Evolutionary conservation across 2,113 vertebrate genomes (phyloP), one percentile per base, ranked within the genome.

Genomic region (Triplophysa siluroides): DNA sequence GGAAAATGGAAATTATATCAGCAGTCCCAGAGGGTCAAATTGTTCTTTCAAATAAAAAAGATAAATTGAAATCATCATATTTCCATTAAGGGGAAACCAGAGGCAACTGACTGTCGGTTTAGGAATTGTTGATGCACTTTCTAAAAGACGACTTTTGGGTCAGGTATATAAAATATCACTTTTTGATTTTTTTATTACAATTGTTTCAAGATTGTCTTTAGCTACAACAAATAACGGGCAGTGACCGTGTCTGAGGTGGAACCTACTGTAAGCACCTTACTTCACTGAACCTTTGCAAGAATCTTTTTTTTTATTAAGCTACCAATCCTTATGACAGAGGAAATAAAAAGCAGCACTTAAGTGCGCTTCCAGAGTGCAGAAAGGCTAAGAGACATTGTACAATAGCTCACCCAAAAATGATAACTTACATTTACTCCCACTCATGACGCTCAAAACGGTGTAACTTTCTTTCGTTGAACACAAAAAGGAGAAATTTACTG

Each of bases 51-150:
- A 76, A 73, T 58, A 21, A 62, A 18, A 58, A 60, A 54, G 65
- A 47, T 62, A 81, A 79, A 81, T 68, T 50, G 52, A 65, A 79
- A 84, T 72, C 26, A 7, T 63, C 26, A 18, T 47, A 78, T 45
- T 73, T 47, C 54, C 52, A 69, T 21, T 77, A 26, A 71, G 66
- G 8, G 8, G 43, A 58, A 73, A 63, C 43, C 67, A 74, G 29
- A 12, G n/a, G 26, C 38, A 29, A 72, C 52, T 73, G n/a, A 12
- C 29, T 33, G 8, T 76, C 60, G 33, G 63, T 85, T 68, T 61
- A 72, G 58, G 71, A 47, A 62, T 76, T 33, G 12, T 33, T 24
- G 9, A 9, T 19, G 16, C 13, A 18, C 24, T 3, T 69, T 52
- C 62, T 56, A 75, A 26, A n/a, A 41, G 50, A 23, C 1, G 45